Evolutionary conservation across 2,888 invertebrate genomes (phyloP), one percentile per base, ranked within the genome.

Genomic region (Cephalotes varians): DNA sequence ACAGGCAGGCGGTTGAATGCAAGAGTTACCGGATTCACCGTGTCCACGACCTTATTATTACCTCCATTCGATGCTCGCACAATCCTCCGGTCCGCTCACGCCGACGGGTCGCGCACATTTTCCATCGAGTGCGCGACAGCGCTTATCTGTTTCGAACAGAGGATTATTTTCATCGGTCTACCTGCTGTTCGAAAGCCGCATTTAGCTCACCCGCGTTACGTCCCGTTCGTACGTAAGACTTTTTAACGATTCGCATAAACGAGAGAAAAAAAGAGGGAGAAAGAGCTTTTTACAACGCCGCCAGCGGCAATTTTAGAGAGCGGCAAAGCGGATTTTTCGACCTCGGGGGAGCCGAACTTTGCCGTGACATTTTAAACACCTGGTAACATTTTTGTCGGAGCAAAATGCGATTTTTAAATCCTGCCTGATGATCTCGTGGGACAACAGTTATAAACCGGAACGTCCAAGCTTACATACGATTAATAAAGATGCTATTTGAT

Each of bases 51-150:
- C 85, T 83, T 87, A 86, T 83, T 81, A 87, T 87, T 87, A 86
- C 81, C 87, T 87, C 71, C 74, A 85, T 84, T 82, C 84, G 87
- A 87, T 87, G 87, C 83, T 77, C 85, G 79, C 80, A 51, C 87
- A 79, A 87, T 87, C 58, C 85, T 69, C 69, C 76, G 69, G 64
- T 84, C 2, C 56, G 56, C 81, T 85, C 73, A 67, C 64, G 37
- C 31, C 76, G 51, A 15, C 71, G 77, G 67, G 21, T 37, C 31
- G 37, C 18, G 2, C 58, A 25, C 21, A 51, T 80, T 62, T 62
- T 37, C 37, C 37, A n/a, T 4, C 72, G 25, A 0, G 28, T 15
- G 12, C 74, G 51, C 64, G 31, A 40, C 51, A 10, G 9, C 64
- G 44, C 67, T 54, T 65, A 77, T 56, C 54, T 79, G 34, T 25